Base-by-base conservation (phyloP, 2,888 invertebrate species). In the Drosophila kokeensis region DNA sequence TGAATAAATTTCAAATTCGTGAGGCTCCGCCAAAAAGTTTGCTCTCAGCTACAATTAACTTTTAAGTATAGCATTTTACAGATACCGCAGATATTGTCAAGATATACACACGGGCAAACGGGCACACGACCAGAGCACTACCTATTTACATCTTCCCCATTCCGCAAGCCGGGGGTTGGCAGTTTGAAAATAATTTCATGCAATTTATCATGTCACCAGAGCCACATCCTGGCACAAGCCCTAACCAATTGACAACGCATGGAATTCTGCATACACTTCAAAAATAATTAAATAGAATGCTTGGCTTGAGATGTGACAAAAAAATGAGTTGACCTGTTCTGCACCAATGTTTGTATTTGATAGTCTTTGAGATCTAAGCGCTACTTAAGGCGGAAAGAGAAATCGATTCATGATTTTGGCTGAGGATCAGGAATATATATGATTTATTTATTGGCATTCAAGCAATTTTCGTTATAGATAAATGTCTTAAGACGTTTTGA, bases 171-270 rank as follows among this genome's bases (percentile, higher is more conserved):
- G 29, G 52, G 57, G 65, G 60, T 75, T 69, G 75, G 55, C 77
- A 68, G 89, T 73, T 85, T 69, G 61, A 70, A 78, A 91, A 87
- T 90, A 89, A 85, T 90, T 83, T 83, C 79, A 72, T 77, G 87
- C 79, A 90, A 91, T 91, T 92, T 91, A 91, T 91, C 92, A 91
- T 91, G 85, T 83, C 79, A 80, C 67, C 57, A 68, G 73, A 65
- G 68, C 58, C 61, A 69, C 66, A 52, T 58, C 38, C 24, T n/a
- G 40, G 27, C 48, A 49, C 49, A 67, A 40, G n/a, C 2, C 11
- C 6, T 2, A 10, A 30, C 1, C 10, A 36, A 45, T 24, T 45
- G 29, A 24, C 3, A 6, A 7, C 8, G 2, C 50, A 72, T 36
- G 63, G 82, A 67, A 36, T 67, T n/a, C 0, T 18, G 11, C 2